Conservation (phyloP, 2,797 vertebrate species). For the Rhinogobio ventralis region DNA sequence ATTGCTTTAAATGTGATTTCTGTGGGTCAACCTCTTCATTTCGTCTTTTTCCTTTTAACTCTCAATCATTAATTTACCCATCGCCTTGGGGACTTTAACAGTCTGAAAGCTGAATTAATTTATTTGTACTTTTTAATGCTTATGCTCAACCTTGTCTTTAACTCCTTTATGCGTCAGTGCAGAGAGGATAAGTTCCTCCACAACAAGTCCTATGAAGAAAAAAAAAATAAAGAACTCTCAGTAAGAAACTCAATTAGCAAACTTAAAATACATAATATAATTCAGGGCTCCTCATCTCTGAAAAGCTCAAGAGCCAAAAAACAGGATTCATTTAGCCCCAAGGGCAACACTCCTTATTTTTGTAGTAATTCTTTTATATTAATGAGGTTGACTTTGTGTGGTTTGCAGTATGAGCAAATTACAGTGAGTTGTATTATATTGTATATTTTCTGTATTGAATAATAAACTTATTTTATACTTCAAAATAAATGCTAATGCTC, state of each 20-base stretch:
- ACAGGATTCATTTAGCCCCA: background rate
- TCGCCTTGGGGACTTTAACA: conserved; percentile 53
- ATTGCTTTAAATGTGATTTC: conserved; percentile 68
- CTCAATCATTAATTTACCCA: conserved; percentile 62
- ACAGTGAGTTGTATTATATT: background rate
- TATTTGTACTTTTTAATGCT: conserved; percentile 57
- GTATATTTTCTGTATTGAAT: background rate
- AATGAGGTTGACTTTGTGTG: background rate
- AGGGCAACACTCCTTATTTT: background rate
- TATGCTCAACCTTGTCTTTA: conserved; percentile 64
- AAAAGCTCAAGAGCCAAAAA: background rate
- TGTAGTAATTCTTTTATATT: background rate
- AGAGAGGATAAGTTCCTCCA: conserved; percentile 48
- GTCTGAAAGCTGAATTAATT: conserved; percentile 55
- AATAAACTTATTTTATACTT: background rate
- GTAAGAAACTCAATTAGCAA: background rate
- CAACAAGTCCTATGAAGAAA: background rate
- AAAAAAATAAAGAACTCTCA: background rate
- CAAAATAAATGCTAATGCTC: background rate
- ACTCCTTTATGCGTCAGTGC: conserved; percentile 57
- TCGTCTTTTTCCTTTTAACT: conserved; percentile 49
- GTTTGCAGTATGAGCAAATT: background rate
- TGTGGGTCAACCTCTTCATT: conserved; percentile 56
- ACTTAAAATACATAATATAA: background rate
- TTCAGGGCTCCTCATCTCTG: background rate